Evolutionary conservation across 2,888 invertebrate species (phyloP), one percentile per base, ranked within the genome.

Genomic region (Mallateleia sp.): DNA sequence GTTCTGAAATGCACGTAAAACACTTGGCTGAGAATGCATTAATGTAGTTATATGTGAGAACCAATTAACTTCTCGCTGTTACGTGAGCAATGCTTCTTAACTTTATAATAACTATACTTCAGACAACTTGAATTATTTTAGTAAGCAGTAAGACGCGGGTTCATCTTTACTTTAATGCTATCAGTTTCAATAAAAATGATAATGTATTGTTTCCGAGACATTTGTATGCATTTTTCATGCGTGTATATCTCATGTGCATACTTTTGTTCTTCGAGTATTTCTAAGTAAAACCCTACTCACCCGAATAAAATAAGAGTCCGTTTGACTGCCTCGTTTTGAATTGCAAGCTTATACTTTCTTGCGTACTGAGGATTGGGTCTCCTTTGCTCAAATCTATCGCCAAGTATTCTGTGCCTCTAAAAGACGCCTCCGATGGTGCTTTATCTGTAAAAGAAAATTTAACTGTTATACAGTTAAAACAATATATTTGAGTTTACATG

Each of bases 291-390:
- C 45, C 58, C 24, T 58, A 93, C 96, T 96, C 94, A 98, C 98
- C 98, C 91, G 99, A 98, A 95, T 98, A 99, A 95, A 99, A 99
- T 62, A 99, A 96, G 56, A 99, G 96, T 89, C 99, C 99, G 93
- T 98, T 98, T 9, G 98, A 97, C 93, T 98, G 98, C 83, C 98
- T 96, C 1, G 99, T 99, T 95, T 99, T 98, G 96, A 99, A 99
- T 95, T 98, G 97, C 77, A 99, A 96, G 6, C 98, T 98, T 90
- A 99, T 97, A 88, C 98, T 97, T 95, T 99, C 99, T 94, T 98
- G 98, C 75, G 98, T 98, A 95, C 98, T 98, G 89, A 98, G 97
- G 92, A 99, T 97, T 2, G 98, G 98, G 93, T 98, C 98, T 0
- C 98, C 98, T 95, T 97, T 97, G 85, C 97, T 97, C 91, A 99